Evolutionary conservation across 2,888 invertebrate genomes (phyloP), one percentile per base, ranked within the genome.

Genomic region (Apamea crenata): DNA sequence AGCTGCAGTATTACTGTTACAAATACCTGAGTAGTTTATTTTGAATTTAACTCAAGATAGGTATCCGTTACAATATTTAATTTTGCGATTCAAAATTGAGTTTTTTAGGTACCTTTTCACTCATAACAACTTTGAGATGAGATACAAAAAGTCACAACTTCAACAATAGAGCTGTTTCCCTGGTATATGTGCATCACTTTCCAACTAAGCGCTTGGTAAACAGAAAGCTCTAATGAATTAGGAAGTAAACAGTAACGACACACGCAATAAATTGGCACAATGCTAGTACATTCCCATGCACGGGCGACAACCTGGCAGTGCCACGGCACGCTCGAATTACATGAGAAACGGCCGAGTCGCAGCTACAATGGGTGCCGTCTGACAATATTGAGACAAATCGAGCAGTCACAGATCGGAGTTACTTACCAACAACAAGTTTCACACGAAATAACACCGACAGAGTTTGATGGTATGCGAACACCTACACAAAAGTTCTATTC

Each of bases 401-500:
- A 86, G 66, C 74, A 76, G 59, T 50, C 67, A 74, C 47, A 84
- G 66, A 82, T 68, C 53, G 59, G 71, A 77, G 77, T 88, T 91
- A 95, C 96, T 96, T 93, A 96, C 96, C 96, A 94, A 93, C 89
- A 94, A 92, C 91, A 94, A 93, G 93, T 93, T 91, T 94, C 91
- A 91, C 91, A 91, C 88, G 89, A 92, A 92, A 91, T 92, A 90
- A 84, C 86, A 86, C 87, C 88, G 87, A 90, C 88, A 90, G 86
- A 90, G 86, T 88, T 90, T 81, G 88, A 86, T 88, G 88, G 85
- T 91, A 89, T 90, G 87, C 75, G 85, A 92, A 91, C 94, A 93
- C 93, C 92, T 92, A 92, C 93, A 93, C 93, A 91, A 90, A 90
- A 91, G 90, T 91, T 81, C 80, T 87, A 87, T 88, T 88, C 71